Base-by-base conservation (phyloP, 2,113 vertebrate genomes). In the Numenius arquata region DNA sequence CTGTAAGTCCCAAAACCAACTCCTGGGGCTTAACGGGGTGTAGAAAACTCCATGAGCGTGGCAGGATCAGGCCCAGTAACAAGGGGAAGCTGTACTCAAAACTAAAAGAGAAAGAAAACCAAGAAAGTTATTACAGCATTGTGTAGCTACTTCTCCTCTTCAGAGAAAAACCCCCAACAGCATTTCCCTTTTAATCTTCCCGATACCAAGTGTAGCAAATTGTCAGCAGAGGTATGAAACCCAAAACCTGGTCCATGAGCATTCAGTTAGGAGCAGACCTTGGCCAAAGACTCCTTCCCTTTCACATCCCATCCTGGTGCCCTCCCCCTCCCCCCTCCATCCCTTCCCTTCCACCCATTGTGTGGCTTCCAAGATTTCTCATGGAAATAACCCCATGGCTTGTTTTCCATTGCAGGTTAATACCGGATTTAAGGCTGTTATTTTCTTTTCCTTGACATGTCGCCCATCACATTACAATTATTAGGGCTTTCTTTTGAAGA, bases 321-420 rank as follows among this genome's bases (percentile, higher is more conserved):
- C 72, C 68, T 56, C 86, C 59, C 88, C 67, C 17, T 83, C 66
- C 58, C 30, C 63, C 72, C 73, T n/a, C 78, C 9, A 62, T 52
- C 87, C 90, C 71, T 68, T 94, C 68, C 90, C 75, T 75, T 92
- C 88, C 90, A 85, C 88, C 76, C 89, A 88, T 89, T 97, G 97
- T 90, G 62, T 12, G 12, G n/a, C 40, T 41, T 97, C 97, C 97
- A 97, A 94, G 93, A 90, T 95, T 97, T 96, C 96, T 86, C 89
- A 94, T 95, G 97, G 98, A 98, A 98, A 98, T 94, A 97, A 4
- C 97, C 96, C 97, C 96, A 36, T 67, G 97, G 95, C 96, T 89
- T 87, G 75, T 97, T 98, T 98, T 95, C 96, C 97, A 84, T 63
- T 34, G 89, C 79, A 93, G 88, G 92, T 96, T 90, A 95, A 91